Evolutionary conservation across 2,797 vertebrate species (phyloP).

Genomic region (Coendou prehensilis): DNA sequence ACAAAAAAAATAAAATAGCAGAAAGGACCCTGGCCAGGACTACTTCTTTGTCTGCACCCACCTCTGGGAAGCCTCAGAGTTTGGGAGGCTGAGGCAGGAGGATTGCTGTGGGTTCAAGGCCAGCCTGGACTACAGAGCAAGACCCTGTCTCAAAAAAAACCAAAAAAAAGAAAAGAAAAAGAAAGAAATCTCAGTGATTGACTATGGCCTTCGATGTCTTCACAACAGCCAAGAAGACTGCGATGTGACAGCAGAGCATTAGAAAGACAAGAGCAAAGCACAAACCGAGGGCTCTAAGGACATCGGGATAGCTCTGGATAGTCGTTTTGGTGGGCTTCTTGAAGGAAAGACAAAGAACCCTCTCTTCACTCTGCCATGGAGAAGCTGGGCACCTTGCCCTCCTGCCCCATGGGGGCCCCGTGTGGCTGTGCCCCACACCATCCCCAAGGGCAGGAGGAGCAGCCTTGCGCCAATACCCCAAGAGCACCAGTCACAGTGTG

Average conservation of each 20-base stretch:
- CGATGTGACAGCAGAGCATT: too few relatives aligned
- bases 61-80: too few relatives aligned
- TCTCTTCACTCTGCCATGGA: background rate
- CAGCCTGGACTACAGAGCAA: too few relatives aligned
- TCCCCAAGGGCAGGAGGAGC: background rate
- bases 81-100: too few relatives aligned
- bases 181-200: background rate
- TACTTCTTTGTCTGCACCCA: too few relatives aligned
- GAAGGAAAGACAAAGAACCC: background rate
- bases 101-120: too few relatives aligned
- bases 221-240: background rate
- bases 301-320: background rate
- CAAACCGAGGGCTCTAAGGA: background rate
- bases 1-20: too few relatives aligned
- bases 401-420: background rate
- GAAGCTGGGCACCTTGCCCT: background rate
- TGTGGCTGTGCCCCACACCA: background rate
- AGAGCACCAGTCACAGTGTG: background rate
- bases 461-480: background rate
- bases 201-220: background rate
- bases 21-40: too few relatives aligned
- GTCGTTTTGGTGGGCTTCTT: background rate
- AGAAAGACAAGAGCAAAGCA: background rate
- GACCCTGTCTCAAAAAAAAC: too few relatives aligned
- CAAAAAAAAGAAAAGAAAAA: too few relatives aligned